Percentiles rank a stretch among this genome's conserved stretches.
These are phyloP conservation scores for Hyperoplus immaculatus DNA, from an alignment of 2,797 vertebrate genomes.

Conservation along the genomic window DNA sequence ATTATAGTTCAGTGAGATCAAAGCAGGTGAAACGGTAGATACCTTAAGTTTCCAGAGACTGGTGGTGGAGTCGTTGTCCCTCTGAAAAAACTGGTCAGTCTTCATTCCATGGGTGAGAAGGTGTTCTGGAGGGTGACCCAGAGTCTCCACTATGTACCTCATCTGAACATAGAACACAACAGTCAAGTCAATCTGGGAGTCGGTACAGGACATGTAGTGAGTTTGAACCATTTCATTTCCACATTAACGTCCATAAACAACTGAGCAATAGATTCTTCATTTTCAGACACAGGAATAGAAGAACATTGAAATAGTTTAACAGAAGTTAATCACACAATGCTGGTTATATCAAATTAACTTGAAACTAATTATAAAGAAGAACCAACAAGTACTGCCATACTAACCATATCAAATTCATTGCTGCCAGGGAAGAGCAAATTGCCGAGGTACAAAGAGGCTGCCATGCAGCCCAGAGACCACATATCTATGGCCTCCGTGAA, in stretches of 20 bases:
- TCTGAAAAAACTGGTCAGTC: not conserved
- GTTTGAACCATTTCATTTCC: not conserved
- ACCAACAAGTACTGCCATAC: too few relatives aligned
- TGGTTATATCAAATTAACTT: too few relatives aligned
- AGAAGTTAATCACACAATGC: not conserved
- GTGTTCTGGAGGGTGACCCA: conserved; percentile 25
- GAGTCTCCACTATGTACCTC: conserved; percentile 24
- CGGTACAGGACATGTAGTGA: not conserved
- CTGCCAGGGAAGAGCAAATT: not conserved
- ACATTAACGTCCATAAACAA: not conserved
- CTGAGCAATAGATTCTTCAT: not conserved
- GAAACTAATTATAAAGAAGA: not conserved
- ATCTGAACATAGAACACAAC: conserved; percentile 39
- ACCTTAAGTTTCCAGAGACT: conserved; percentile 22
- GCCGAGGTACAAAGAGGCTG: not conserved
- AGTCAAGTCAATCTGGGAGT: not conserved
- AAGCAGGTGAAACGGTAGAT: not conserved
- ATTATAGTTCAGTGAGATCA: not conserved
- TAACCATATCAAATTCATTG: conserved; percentile 19
- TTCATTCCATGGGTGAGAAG: not conserved
- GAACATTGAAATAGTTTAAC: not conserved
- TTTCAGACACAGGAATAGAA: not conserved
- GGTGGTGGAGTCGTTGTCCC: not conserved
- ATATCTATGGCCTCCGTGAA: conserved; percentile 33
- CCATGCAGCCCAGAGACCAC: conserved; percentile 38